A percentile compares a stretch with the other conserved stretches of the same genome.
Evolutionary conservation across 2,888 invertebrate species (phyloP).

Genomic region (Syrphus vitripennis): DNA sequence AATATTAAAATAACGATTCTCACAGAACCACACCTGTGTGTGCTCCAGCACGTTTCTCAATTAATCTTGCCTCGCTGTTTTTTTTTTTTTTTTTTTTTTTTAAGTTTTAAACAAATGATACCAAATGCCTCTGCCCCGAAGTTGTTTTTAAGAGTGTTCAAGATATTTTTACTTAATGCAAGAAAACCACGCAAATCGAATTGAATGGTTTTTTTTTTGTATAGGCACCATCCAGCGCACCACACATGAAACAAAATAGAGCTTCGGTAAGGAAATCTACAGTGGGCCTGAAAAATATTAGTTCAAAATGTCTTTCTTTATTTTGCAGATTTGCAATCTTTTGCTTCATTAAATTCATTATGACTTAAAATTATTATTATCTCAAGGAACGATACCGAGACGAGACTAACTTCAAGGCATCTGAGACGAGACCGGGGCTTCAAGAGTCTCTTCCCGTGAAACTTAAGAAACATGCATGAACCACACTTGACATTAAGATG

Average conservation of each 20-base stretch:
- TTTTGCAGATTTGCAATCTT: too few relatives aligned
- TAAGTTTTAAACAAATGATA: neutral
- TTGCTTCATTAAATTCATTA: too few relatives aligned
- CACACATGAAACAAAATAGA: neutral
- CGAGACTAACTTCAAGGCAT: too few relatives aligned
- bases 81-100: neutral
- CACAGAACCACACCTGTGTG: conserved; percentile 58
- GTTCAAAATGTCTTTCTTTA: too few relatives aligned
- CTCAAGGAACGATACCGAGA: too few relatives aligned
- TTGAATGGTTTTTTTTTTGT: neutral
- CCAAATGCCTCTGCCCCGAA: neutral
- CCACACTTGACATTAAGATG: too few relatives aligned
- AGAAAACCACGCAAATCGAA: conserved; percentile 3
- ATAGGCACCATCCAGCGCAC: too few relatives aligned
- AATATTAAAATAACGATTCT: conserved; percentile 8
- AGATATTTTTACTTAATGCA: neutral
- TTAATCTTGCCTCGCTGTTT: conserved; percentile 29
- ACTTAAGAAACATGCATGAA: too few relatives aligned
- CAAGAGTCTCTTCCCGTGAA: too few relatives aligned
- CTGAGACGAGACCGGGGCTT: too few relatives aligned
- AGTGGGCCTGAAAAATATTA: neutral
- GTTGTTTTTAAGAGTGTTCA: neutral
- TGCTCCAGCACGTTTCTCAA: conserved; percentile 50
- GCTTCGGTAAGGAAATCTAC: neutral
- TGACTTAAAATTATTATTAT: too few relatives aligned